Conservation (phyloP, 2,113 vertebrate species). For the Cyanoderma ruficeps region DNA sequence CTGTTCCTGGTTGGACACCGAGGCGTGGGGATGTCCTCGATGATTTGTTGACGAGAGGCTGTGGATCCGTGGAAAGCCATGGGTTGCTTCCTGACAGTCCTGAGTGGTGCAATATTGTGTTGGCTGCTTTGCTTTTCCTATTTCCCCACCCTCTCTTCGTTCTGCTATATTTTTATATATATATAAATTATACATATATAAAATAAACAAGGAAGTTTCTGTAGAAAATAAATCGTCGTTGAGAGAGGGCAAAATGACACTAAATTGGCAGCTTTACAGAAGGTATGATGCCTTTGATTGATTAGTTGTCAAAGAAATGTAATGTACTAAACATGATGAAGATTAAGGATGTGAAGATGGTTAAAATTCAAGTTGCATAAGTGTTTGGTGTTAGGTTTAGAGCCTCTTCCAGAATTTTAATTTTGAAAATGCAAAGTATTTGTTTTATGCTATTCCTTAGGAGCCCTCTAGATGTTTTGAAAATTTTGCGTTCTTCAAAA, state of each 20-base stretch:
- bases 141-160: neutral
- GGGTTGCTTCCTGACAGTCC: neutral
- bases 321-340: conserved; percentile 62
- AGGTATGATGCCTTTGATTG: conserved; percentile 66
- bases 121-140: neutral
- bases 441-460: conserved; percentile 34
- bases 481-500: conserved; percentile 17
- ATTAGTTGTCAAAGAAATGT: conserved; percentile 72
- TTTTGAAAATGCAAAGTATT: conserved; percentile 37
- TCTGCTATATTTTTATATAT: neutral
- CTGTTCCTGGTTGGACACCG: neutral
- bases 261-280: conserved; percentile 62
- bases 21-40: neutral
- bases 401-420: conserved; percentile 45
- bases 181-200: neutral
- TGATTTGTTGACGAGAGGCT: neutral
- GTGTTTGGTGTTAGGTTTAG: conserved; percentile 39
- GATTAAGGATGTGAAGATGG: conserved; percentile 61
- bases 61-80: neutral
- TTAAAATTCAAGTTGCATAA: conserved; percentile 61
- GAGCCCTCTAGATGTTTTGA: conserved; percentile 40
- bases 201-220: conserved; percentile 66
- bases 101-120: neutral
- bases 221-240: conserved; percentile 58
- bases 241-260: conserved; percentile 57